These are phyloP conservation scores for Trogon surrucura DNA, from an alignment of 2,113 vertebrate species.

Conservation along the genomic window DNA sequence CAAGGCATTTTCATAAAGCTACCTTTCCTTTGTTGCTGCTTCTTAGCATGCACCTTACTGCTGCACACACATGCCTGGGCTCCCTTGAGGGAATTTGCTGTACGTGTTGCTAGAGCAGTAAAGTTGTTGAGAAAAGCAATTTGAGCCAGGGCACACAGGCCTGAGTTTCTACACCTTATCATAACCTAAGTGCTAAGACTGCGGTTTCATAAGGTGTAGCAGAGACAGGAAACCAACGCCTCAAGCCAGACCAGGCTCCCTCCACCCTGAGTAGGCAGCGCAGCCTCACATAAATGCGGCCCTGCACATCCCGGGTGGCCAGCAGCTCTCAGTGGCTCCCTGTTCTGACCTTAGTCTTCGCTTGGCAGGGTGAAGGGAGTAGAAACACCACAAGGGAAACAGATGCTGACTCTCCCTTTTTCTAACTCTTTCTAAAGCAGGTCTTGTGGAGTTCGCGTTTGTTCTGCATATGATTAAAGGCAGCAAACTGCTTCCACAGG, in stretches of 20 bases:
- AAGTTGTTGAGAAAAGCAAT: constrained; percentile 33
- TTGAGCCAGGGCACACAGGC: neutral
- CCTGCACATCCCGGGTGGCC: accelerated
- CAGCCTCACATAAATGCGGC: neutral
- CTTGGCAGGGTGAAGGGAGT: neutral
- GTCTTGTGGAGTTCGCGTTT: neutral
- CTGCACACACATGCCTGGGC: neutral
- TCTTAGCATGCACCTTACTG: constrained; percentile 3
- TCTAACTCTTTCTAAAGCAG: neutral
- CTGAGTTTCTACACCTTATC: neutral
- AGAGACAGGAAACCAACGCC: constrained; percentile 1
- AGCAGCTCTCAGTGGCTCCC: neutral
- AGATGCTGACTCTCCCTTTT: neutral
- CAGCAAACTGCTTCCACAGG: constrained; percentile 40
- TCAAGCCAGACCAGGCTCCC: neutral
- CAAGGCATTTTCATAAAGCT: constrained; percentile 27
- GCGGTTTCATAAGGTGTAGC: constrained; percentile 9
- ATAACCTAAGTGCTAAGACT: neutral
- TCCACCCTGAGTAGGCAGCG: neutral
- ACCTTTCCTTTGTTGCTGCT: constrained; percentile 34
- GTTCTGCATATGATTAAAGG: neutral
- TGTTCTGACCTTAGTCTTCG: neutral
- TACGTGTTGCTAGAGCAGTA: neutral
- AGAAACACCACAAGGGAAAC: neutral
- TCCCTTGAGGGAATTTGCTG: neutral